Conservation (phyloP, 2,797 vertebrate species). For the Amphiprion clarkii region DNA sequence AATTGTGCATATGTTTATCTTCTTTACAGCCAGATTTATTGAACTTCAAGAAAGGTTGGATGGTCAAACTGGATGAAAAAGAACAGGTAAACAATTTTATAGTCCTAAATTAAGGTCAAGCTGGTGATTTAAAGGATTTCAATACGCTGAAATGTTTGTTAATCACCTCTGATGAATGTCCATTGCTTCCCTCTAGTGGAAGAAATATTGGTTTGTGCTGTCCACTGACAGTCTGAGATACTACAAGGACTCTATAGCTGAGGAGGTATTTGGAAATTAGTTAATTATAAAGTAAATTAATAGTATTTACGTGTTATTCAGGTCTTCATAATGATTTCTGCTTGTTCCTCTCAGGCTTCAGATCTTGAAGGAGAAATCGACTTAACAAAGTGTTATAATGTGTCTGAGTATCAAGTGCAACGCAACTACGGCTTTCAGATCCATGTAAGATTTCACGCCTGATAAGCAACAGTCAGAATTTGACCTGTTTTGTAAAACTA, state of each 20-base stretch:
- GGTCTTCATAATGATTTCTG: rapidly evolving
- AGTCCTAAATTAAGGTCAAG: no score
- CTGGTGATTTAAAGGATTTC: neutral
- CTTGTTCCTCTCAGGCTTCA: conserved; percentile 61
- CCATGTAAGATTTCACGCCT: conserved; percentile 61
- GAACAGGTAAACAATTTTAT: conserved; percentile 67
- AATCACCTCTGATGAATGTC: neutral
- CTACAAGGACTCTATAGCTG: conserved; percentile 77
- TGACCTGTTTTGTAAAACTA: rapidly evolving
- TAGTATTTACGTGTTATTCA: neutral
- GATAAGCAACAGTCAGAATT: neutral
- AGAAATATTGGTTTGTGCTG: conserved; percentile 84
- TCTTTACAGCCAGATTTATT: conserved; percentile 79
- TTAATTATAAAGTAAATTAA: neutral
- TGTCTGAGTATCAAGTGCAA: conserved; percentile 78
- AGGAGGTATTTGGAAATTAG: conserved; percentile 69
- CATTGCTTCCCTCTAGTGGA: conserved; percentile 77
- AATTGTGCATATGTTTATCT: neutral
- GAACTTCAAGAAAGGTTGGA: conserved; percentile 86
- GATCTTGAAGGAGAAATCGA: conserved; percentile 80
- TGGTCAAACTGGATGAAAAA: conserved; percentile 75
- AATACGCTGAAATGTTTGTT: neutral
- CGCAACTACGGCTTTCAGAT: conserved; percentile 85
- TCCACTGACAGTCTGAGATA: conserved; percentile 78
- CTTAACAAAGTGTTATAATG: conserved; percentile 71